Conservation (phyloP, 2,888 invertebrate species). For the Limnephilus rhombicus region DNA sequence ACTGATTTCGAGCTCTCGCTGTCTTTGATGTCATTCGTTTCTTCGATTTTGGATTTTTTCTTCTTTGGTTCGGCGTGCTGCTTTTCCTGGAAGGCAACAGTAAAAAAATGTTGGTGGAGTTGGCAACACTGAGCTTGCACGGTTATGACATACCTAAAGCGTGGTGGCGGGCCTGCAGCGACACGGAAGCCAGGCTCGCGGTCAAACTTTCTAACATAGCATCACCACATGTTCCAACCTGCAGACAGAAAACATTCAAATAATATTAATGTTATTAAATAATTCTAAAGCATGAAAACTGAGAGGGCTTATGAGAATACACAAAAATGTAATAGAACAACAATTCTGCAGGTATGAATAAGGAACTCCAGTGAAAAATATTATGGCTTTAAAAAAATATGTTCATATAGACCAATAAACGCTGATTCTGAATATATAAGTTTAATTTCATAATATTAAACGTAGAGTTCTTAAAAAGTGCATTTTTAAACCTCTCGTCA, state of each 20-base stretch:
- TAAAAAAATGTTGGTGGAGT: conserved; percentile 60
- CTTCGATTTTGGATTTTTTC: conserved; percentile 31
- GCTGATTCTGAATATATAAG: no score
- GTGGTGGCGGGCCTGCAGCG: conserved; percentile 72
- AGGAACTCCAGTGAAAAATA: no score
- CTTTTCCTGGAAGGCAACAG: conserved; percentile 62
- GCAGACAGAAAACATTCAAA: conserved; percentile 67
- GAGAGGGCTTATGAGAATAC: no score
- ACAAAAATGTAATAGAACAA: no score
- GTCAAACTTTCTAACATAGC: conserved; percentile 74
- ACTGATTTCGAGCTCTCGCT: background rate
- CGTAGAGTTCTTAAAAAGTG: no score
- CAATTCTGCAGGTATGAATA: no score
- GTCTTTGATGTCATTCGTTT: conserved; percentile 66
- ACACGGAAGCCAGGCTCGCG: conserved; percentile 76
- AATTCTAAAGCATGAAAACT: no score
- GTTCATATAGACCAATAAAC: no score
- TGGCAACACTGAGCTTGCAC: conserved; percentile 43
- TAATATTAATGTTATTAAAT: background rate
- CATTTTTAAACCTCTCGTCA: no score
- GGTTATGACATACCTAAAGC: conserved; percentile 75
- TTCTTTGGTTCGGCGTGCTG: conserved; percentile 60
- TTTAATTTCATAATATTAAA: no score
- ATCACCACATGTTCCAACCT: conserved; percentile 71
- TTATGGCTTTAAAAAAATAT: no score